Evolutionary conservation across 2,797 vertebrate species (phyloP), one percentile per base, ranked within the genome.

Genomic region (Muraenolepis orangiensis): DNA sequence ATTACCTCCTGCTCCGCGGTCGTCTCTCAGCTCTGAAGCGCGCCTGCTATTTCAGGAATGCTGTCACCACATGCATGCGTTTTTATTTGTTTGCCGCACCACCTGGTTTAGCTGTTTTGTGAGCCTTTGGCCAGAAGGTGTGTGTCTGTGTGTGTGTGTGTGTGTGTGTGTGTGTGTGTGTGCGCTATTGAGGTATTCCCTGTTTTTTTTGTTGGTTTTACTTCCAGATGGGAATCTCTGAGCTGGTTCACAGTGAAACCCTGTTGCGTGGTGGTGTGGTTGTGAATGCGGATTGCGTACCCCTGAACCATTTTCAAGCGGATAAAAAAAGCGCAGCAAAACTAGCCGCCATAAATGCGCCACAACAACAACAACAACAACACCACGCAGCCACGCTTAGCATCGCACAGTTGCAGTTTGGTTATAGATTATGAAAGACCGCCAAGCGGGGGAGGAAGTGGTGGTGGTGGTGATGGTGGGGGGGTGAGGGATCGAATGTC

Each of bases 61-160:
- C 75, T 57, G 38, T 74, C 14, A 66, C 78, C 80, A 81, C 71
- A 71, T 79, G 80, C 80, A 74, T 69, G 76, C 70, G 72, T 81
- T 57, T 86, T 87, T 87, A 82, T 89, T 88, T 86, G 80, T 88
- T 87, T 82, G 72, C 72, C 82, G 80, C 82, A 81, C 85, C 89
- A 90, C 89, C 91, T 92, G 89, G 89, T 91, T 90, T 81, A 75
- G 78, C 82, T 80, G 78, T 86, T 86, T 82, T 78, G 72, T 70
- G 74, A 79, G 81, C 81, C n/a, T 20, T 66, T 76, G 74, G 76
- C 74, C 66, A 74, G 78, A 80, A 80, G 85, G 32, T 78, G 84
- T 82, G 36, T 26, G 29, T 82, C 76, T 80, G 66, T 81, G 42
- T 74, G 16, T 70, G 26, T 69, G 7, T 29, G 36, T 73, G 14